phyloP scores from a whole-genome alignment of 2,888 invertebrate species.

The Erebia ligea region DNA sequence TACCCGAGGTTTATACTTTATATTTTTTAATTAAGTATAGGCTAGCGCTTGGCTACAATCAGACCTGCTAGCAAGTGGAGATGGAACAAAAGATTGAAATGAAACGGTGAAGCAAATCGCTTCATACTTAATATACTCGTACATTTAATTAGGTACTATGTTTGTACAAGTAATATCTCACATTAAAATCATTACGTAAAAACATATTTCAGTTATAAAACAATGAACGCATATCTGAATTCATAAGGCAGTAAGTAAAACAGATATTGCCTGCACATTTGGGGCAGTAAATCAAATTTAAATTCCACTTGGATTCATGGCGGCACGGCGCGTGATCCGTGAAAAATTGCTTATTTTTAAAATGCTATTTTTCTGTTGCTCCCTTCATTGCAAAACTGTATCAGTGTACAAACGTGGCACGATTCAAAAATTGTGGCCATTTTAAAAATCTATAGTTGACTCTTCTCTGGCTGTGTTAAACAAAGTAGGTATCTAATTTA shows the following conservation, averaged over 20 bases:
- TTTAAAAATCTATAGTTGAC: neutral
- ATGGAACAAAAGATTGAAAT: too few species aligned
- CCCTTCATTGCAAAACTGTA: conserved; percentile 51
- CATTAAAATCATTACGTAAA: neutral
- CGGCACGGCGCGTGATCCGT: conserved; percentile 62
- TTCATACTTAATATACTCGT: too few species aligned
- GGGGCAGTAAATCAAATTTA: conserved; percentile 73
- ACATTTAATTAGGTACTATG: too few species aligned
- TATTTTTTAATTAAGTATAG: too few species aligned
- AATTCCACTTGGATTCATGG: conserved; percentile 56
- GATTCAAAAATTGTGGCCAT: conserved; percentile 4
- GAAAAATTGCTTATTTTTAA: conserved; percentile 76
- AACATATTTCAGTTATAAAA: neutral
- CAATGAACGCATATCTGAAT: conserved; percentile 29
- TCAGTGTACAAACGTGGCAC: conserved; percentile 39
- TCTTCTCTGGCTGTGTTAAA: too few species aligned
- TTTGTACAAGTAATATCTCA: too few species aligned
- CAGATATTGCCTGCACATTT: conserved; percentile 67
- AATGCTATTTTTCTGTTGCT: conserved; percentile 61
- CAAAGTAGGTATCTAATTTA: too few species aligned
- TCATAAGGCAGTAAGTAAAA: conserved; percentile 66
- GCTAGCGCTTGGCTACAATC: too few species aligned
- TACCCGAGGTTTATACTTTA: too few species aligned
- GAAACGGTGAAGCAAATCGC: too few species aligned
- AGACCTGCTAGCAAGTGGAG: too few species aligned